Evolutionary conservation across 2,797 vertebrate species (phyloP).

Genomic region (Lepilemur ruficaudatus): DNA sequence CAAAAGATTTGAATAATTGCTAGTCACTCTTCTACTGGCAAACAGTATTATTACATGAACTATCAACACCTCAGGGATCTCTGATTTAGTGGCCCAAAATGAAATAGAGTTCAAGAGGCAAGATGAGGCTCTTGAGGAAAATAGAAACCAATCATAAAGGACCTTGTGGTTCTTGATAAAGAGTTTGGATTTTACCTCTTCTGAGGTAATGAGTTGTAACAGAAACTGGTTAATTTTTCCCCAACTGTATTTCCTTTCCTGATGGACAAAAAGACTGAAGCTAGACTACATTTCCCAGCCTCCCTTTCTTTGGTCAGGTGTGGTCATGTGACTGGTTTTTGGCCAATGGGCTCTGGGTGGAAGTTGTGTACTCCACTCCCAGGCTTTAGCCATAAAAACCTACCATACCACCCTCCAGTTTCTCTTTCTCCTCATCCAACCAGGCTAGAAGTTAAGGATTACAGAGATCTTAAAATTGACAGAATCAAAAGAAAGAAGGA

Average conservation of each 20-base stretch:
- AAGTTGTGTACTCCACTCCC: neutral
- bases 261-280: neutral
- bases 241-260: neutral
- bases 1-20: conserved; percentile 72
- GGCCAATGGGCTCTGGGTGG: neutral
- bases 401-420: neutral
- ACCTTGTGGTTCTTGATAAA: neutral
- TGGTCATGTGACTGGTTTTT: conserved; percentile 17
- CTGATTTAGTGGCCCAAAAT: conserved; percentile 51
- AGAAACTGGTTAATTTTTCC: neutral
- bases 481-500: neutral
- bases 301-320: neutral
- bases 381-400: neutral
- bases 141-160: conserved; percentile 29
- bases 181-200: conserved; percentile 3
- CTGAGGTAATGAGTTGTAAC: conserved; percentile 1
- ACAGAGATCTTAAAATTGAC: neutral
- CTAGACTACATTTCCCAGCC: neutral
- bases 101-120: conserved; percentile 38
- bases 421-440: neutral
- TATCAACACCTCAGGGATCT: conserved; percentile 29
- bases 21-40: conserved; percentile 50
- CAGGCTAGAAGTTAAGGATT: neutral
- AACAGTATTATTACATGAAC: conserved; percentile 54
- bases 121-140: neutral